Base-by-base conservation (phyloP, 1,140 invertebrate species). In the Leptestheria dahalacensis region DNA sequence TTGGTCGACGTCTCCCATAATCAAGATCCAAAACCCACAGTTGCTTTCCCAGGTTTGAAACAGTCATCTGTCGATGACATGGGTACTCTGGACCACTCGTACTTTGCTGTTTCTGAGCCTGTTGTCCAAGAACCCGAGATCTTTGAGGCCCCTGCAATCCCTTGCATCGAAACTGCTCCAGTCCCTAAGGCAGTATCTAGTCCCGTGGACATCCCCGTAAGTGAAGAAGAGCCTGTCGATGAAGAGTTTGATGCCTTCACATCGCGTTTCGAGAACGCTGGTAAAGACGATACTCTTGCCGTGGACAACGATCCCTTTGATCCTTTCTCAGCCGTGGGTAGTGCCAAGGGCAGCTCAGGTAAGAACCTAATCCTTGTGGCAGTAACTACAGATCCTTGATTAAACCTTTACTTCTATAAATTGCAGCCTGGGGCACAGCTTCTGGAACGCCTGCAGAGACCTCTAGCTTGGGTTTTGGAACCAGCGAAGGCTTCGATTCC, bases 211-310 rank as follows among this genome's bases (percentile, higher is more conserved):
- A 55, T 55, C 15, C 53, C 53, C 25, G 33, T 9, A 41, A 25
- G 2, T 3, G 9, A 33, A 6, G 24, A 20, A n/a, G 26, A 15
- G n/a, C 11, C 23, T 15, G 2, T n/a, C 26, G 71, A 72, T 1
- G 83, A 86, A 62, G 79, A 80, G 18, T 87, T 87, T 60, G 88
- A 91, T 70, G 87, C 84, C 1, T 92, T 92, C 66, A 82, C 86
- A 2, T 83, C 85, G 1, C 88, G 90, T 70, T 92, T 92, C 65
- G 87, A 91, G 53, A 73, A 65, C 26, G 80, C 83, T 76, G 48
- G 41, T 11, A 41, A 15, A 49, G 63, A 64, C 15, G 63, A 62
- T 26, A 25, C n/a, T 28, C 25, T 55, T 3, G 33, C 33, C 26
- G 53, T 55, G 12, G 65, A 68, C 60, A 60, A 63, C 59, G 28